These are phyloP conservation scores for Pseudomyrmex dendroicus DNA, from an alignment of 1,140 invertebrate species.

Conservation along the genomic window DNA sequence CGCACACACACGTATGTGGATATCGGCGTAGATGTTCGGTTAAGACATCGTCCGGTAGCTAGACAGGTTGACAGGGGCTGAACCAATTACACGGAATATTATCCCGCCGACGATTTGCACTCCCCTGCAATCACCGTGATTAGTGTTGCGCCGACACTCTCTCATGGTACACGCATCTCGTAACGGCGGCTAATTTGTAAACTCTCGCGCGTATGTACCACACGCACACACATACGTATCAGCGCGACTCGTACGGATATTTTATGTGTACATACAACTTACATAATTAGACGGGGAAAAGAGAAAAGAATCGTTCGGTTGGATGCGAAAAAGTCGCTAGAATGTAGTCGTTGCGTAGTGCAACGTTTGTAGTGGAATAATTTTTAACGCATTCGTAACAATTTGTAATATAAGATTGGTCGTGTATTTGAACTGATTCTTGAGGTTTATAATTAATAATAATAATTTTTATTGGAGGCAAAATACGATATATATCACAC, in stretches of 20 bases:
- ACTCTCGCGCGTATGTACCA: constrained; percentile 60
- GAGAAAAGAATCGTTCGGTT: constrained; percentile 52
- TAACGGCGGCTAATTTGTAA: constrained; percentile 81
- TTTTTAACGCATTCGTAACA: constrained; percentile 43
- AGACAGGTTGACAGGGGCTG: constrained; percentile 83
- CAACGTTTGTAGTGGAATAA: constrained; percentile 45
- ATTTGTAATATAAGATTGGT: constrained; percentile 45
- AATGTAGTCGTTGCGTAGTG: constrained; percentile 46
- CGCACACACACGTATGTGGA: constrained; percentile 59
- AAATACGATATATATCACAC: too few relatives aligned
- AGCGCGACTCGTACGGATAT: background rate
- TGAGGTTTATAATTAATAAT: constrained; percentile 31
- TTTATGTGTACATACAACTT: constrained; percentile 36
- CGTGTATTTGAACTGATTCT: constrained; percentile 30
- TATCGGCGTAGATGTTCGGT: constrained; percentile 66
- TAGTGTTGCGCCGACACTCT: constrained; percentile 79
- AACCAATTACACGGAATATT: constrained; percentile 83
- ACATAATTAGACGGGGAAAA: constrained; percentile 66
- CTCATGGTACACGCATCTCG: constrained; percentile 72
- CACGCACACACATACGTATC: constrained; percentile 13
- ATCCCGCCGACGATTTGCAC: constrained; percentile 79
- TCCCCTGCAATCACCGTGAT: constrained; percentile 82
- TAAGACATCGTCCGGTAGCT: constrained; percentile 79
- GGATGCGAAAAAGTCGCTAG: constrained; percentile 63
- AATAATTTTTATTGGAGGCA: background rate